Conservation (phyloP, 2,797 vertebrate species). For the Leucoraja ocellata region DNA sequence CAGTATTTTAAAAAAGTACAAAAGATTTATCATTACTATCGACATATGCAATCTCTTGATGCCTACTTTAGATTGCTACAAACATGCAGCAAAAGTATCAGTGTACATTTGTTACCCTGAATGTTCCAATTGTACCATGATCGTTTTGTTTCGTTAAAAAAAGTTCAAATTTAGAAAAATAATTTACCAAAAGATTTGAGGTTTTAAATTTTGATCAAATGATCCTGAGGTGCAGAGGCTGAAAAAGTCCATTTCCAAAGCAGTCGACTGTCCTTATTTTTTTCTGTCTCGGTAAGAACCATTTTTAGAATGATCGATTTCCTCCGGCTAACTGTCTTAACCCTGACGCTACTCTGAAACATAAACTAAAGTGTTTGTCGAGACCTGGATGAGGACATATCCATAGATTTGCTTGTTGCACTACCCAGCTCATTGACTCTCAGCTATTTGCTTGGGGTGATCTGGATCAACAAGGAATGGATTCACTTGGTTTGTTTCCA, state of each 20-base stretch:
- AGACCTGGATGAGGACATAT: neutral
- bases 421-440: neutral
- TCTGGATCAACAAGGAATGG: constrained; percentile 58
- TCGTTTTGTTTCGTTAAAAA: neutral
- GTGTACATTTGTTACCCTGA: neutral
- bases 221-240: neutral
- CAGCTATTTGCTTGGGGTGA: neutral
- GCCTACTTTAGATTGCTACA: neutral
- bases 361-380: neutral
- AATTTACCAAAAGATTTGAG: constrained; percentile 26
- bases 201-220: neutral
- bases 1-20: neutral
- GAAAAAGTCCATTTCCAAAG: neutral
- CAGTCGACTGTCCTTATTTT: neutral
- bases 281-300: neutral
- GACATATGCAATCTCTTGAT: neutral
- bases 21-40: constrained; percentile 12
- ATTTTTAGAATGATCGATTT: neutral
- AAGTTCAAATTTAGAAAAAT: constrained; percentile 33
- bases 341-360: neutral
- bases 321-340: neutral
- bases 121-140: neutral
- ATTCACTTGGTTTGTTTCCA: constrained; percentile 80
- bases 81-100: neutral
- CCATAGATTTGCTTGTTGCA: too few species aligned